Conservation (phyloP, 2,888 invertebrate genomes). For the Cerastis rubricosa region DNA sequence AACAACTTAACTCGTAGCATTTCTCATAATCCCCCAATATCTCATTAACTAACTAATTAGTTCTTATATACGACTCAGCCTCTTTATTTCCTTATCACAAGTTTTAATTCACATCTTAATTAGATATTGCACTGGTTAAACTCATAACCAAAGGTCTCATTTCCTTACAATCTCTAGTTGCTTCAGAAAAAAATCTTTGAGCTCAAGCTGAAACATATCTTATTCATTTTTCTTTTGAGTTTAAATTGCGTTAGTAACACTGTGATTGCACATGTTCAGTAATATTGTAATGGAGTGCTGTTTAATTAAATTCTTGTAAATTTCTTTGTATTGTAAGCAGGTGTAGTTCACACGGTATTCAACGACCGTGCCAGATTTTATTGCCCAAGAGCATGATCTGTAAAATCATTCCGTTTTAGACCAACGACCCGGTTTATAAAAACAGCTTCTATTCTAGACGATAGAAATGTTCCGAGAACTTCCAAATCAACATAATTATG, state of each 20-base stretch:
- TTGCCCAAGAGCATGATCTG: slow-evolving; percentile 47
- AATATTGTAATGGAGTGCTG: slow-evolving; percentile 68
- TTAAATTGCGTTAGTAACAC: slow-evolving; percentile 39
- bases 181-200: slow-evolving; percentile 37
- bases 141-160: slow-evolving; percentile 55
- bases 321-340: slow-evolving; percentile 65
- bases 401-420: slow-evolving; percentile 41
- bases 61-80: slow-evolving; percentile 8
- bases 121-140: slow-evolving; percentile 54
- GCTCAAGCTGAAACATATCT: slow-evolving; percentile 41
- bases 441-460: not conserved
- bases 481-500: not conserved
- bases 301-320: slow-evolving; percentile 72
- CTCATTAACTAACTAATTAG: slow-evolving; percentile 33
- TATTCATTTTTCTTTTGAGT: slow-evolving; percentile 41
- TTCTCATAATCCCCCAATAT: slow-evolving; percentile 17
- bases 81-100: slow-evolving; percentile 54
- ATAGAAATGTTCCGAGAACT: not conserved
- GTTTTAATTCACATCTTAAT: slow-evolving; percentile 54
- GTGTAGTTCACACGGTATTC: slow-evolving; percentile 68
- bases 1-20: not conserved
- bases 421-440: slow-evolving; percentile 42
- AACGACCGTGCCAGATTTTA: slow-evolving; percentile 55
- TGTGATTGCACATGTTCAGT: slow-evolving; percentile 58
- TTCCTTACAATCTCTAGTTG: slow-evolving; percentile 60